Evolutionary conservation across 2,113 vertebrate species (phyloP), one percentile per base, ranked within the genome.

Genomic region (Rattus rattus): DNA sequence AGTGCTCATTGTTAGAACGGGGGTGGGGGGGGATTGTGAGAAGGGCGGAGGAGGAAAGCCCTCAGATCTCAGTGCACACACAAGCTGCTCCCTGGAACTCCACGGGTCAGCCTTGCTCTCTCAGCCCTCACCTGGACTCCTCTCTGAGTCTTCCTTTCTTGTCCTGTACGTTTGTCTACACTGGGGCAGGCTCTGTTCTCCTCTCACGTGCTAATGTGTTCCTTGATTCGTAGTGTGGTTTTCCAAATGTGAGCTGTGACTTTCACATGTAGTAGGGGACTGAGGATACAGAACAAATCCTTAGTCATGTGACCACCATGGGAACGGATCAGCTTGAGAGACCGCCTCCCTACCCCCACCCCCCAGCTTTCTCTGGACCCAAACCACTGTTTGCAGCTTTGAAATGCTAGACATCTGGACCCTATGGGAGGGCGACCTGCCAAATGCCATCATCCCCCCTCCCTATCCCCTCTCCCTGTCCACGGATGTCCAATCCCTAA

Each of bases 1-100:
- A 97, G 91, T 87, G 63, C 92, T 97, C 95, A 80, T 97, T 97
- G 96, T 95, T 92, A 95, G 94, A 79, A 92, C 69, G 43, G 43
- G 43, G 43, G 43, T 2, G 43, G 43, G 43, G 3, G 59, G 81
- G n/a, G 94, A 86, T 87, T 90, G 86, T 95, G 92, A 47, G 89
- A 92, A 91, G 91, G 70, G 67, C 30, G 13, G 96, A 80, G 49
- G 49, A 80, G 73, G 96, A 22, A 61, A 72, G 49, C 30, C 56
- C 95, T 92, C 77, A 79, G 88, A 90, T 92, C 54, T 92, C 97
- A 69, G 36, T n/a, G 76, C 76, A 56, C 69, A 56, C 24, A 67
- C n/a, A 84, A 20, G 80, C 92, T 65, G 47, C 79, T 61, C 61
- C 28, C 8, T 16, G 67, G 92, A 94, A 56, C 65, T 81, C 75